A percentile compares a stretch with the other conserved stretches of the same genome.
Evolutionary conservation across 2,797 vertebrate genomes (phyloP).

Genomic region (Clarias platycephalus): DNA sequence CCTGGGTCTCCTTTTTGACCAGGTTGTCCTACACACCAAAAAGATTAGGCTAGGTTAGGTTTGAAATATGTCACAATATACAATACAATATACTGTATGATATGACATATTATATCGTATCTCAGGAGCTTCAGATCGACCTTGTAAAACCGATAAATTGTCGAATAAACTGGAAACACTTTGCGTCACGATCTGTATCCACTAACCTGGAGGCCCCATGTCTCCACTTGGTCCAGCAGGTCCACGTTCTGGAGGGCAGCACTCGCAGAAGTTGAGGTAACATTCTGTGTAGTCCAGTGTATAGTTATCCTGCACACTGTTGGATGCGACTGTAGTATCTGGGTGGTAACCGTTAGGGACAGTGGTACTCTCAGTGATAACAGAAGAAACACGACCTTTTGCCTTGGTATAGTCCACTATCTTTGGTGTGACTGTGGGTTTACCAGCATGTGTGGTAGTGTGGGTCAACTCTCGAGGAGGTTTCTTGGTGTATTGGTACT

Average conservation of each 20-base stretch:
- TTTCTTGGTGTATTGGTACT: constrained; percentile 87
- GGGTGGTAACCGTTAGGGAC: constrained; percentile 61
- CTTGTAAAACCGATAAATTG: background rate
- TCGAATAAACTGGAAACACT: background rate
- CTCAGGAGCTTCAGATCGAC: background rate
- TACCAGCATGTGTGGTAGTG: constrained; percentile 63
- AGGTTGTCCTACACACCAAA: constrained; percentile 72
- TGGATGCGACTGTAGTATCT: constrained; percentile 64
- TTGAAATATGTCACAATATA: background rate
- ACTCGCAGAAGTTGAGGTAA: constrained; percentile 94
- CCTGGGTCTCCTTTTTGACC: constrained; percentile 83
- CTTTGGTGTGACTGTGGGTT: constrained; percentile 64
- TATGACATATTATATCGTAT: background rate
- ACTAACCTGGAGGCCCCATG: constrained; percentile 81
- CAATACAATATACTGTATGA: too few species aligned
- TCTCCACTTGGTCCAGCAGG: constrained; percentile 81
- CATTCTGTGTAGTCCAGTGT: constrained; percentile 86
- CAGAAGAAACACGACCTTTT: constrained; percentile 55
- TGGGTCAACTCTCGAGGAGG: constrained; percentile 60
- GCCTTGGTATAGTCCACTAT: constrained; percentile 56
- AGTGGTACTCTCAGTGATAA: constrained; percentile 61
- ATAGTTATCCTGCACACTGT: constrained; percentile 78
- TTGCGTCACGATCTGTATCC: background rate
- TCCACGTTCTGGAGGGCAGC: constrained; percentile 80
- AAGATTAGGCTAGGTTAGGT: background rate